A percentile compares a stretch with the other conserved stretches of the same genome.
phyloP scores from a whole-genome alignment of 2,888 invertebrate species.

The Saturnia japonica region DNA sequence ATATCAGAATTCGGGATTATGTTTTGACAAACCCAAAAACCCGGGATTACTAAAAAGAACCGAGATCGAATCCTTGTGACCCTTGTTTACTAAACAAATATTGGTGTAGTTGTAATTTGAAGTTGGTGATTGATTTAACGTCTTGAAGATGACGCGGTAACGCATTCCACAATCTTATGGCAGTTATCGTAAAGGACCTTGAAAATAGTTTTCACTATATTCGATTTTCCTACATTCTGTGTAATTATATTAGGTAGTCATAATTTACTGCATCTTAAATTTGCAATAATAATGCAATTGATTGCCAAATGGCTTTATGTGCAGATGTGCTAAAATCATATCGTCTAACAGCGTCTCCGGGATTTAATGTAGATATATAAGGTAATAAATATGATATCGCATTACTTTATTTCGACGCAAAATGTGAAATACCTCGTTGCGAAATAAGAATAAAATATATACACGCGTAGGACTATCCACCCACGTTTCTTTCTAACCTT shows the following conservation, averaged over 20 bases:
- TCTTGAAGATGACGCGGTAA: no score
- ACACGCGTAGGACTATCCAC: conserved; percentile 23
- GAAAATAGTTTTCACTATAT: not conserved
- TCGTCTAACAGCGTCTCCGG: not conserved
- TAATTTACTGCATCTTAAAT: not conserved
- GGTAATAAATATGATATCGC: conserved; percentile 1
- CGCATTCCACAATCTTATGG: no score
- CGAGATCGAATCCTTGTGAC: no score
- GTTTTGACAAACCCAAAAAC: no score
- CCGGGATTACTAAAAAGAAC: no score
- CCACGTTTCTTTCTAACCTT: conserved; percentile 39
- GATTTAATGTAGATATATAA: not conserved
- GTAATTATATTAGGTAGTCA: not conserved
- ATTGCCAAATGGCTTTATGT: conserved; percentile 3
- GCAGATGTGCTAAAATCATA: not conserved
- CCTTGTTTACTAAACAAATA: no score
- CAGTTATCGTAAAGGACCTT: no score
- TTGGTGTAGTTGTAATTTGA: no score
- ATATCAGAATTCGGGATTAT: no score
- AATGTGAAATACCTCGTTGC: not conserved
- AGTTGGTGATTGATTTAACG: no score
- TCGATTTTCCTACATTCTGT: not conserved
- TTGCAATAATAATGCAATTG: not conserved
- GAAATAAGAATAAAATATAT: not conserved
- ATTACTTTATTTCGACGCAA: not conserved